These are phyloP conservation scores for Orthosia incerta DNA, from an alignment of 2,888 invertebrate species.

Conservation along the genomic window DNA sequence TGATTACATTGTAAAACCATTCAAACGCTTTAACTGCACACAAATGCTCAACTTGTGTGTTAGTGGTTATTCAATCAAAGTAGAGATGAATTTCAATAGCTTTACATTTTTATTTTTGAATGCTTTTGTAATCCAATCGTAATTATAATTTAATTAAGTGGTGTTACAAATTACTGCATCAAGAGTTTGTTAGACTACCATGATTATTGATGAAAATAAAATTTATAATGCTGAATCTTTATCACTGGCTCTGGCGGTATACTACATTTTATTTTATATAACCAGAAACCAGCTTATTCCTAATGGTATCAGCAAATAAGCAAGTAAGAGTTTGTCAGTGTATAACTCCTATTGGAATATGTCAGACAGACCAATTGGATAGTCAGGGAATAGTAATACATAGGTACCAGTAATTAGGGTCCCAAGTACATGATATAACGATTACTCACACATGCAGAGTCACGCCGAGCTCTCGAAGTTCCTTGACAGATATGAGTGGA, in stretches of 20 bases:
- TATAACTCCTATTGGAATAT: constrained; percentile 3
- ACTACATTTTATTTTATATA: not conserved
- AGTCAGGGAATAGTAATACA: not conserved
- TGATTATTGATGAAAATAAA: not conserved
- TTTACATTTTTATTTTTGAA: not conserved
- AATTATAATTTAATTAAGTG: constrained; percentile 18
- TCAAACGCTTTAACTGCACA: not conserved
- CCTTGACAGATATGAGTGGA: constrained; percentile 98
- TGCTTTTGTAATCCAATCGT: constrained; percentile 19
- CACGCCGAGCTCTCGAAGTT: constrained; percentile 98
- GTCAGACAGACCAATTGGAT: not conserved
- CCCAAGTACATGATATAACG: constrained; percentile 8
- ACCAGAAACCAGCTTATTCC: not conserved
- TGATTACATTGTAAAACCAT: not conserved
- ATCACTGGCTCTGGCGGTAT: not conserved
- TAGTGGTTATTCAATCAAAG: not conserved
- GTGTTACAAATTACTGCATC: not conserved
- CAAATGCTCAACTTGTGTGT: constrained; percentile 6
- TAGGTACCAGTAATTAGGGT: not conserved
- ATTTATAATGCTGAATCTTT: too few relatives aligned
- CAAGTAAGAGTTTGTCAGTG: not conserved
- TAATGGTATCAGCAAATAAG: not conserved
- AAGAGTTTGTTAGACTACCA: not conserved
- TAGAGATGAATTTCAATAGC: not conserved
- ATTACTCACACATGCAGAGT: constrained; percentile 98